Base-by-base conservation (phyloP, 1,140 invertebrate genomes). In the Aethina tumida region DNA sequence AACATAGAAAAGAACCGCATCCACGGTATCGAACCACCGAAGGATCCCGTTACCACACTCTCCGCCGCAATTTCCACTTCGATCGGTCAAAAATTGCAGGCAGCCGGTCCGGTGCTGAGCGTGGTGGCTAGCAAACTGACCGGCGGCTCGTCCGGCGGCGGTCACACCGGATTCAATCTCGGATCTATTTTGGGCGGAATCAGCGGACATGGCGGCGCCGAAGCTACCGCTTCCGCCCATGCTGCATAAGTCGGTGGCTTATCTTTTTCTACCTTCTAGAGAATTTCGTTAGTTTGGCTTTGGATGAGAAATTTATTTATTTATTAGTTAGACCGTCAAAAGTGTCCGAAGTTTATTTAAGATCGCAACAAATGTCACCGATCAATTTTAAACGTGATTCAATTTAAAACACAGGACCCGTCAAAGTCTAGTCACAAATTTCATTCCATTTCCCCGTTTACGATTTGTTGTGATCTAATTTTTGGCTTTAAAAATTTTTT, bases 1-100 rank as follows among this genome's bases (percentile, higher is more conserved):
- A 84, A 84, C 55, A 77, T 78, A 41, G 73, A 70, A 33, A 76
- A 84, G 59, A 84, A 84, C 57, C 73, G 71, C 16, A 74, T 75
- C 42, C 81, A 73, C 50, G 74, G 77, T n/a, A 84, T 84, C 45
- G 73, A 79, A 45, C 46, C 69, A 10, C 76, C 76, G 21, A 52
- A 45, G 42, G 56, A 55, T 57, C 61, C 43, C 45, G 63, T 34
- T 0, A 49, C 57, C 2, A 63, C 66, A 4, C 55, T 74, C 1
- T 64, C 63, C 25, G 63, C 64, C 10, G 58, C 68, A 15, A 63
- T 74, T 45, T 67, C 63, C 25, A 70, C 54, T 45, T 63, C 58
- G 40, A 66, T 54, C 45, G 67, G 50, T 45, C 63, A 54, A 51
- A 68, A 36, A 58, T 59, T 51, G 47, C 55, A 61, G 50, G 62